These are phyloP conservation scores for Deilephila porcellus DNA, from an alignment of 2,888 invertebrate species.

Conservation along the genomic window DNA sequence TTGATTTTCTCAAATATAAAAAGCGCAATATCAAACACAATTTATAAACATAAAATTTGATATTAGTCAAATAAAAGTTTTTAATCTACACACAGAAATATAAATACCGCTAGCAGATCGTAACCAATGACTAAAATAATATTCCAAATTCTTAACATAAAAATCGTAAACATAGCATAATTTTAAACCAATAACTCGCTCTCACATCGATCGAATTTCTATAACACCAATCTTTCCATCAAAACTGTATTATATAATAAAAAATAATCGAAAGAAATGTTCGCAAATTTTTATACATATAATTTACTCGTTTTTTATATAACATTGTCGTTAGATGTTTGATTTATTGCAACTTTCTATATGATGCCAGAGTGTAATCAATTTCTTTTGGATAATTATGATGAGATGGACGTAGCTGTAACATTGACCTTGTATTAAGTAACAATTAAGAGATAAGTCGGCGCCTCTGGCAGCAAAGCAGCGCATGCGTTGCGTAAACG, in stretches of 20 bases:
- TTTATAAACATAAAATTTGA: neutral
- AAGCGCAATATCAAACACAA: neutral
- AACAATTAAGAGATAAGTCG: slow-evolving; percentile 50
- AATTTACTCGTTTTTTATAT: slow-evolving; percentile 23
- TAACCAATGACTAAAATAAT: neutral
- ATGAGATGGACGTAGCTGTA: slow-evolving; percentile 5
- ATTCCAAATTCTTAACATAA: neutral
- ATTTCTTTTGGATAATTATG: neutral
- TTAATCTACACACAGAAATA: neutral
- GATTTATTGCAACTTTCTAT: slow-evolving; percentile 28
- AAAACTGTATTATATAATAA: slow-evolving; percentile 18
- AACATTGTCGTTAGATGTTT: slow-evolving; percentile 4
- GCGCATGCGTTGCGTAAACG: slow-evolving; percentile 56
- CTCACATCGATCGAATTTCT: neutral
- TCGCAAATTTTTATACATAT: neutral
- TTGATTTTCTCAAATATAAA: neutral
- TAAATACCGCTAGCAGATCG: neutral
- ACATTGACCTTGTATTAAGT: slow-evolving; percentile 55
- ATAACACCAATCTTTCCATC: slow-evolving; percentile 1
- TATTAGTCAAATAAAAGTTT: neutral
- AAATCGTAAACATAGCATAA: neutral
- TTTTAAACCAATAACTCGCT: neutral
- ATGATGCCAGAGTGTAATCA: slow-evolving; percentile 2
- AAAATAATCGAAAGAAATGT: slow-evolving; percentile 26
- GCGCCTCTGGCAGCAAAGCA: slow-evolving; percentile 35